Percentiles rank a stretch among this genome's conserved stretches.
These are phyloP conservation scores for Papilio protenor DNA, from an alignment of 2,888 invertebrate genomes.

Conservation along the genomic window DNA sequence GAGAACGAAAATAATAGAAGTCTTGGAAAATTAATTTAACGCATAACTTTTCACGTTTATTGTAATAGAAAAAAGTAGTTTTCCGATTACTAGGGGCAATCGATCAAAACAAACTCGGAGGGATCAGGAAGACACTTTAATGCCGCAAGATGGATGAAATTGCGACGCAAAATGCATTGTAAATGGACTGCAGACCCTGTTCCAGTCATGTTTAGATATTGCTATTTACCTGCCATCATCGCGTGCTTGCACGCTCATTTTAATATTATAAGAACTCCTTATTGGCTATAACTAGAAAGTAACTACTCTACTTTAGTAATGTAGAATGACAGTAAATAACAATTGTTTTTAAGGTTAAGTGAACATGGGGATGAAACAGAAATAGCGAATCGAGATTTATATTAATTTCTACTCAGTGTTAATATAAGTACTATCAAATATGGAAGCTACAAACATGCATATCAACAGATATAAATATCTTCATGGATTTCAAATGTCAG, in stretches of 20 bases:
- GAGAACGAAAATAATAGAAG: conserved; percentile 20
- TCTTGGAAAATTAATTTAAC: not conserved
- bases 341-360: not conserved
- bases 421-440: not conserved
- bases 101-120: conserved; percentile 58
- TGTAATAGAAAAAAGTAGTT: conserved; percentile 47
- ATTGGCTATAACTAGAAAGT: not conserved
- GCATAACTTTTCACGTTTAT: conserved; percentile 50
- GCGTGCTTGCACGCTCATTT: conserved; percentile 12
- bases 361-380: too few species aligned
- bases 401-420: too few species aligned
- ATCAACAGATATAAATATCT: not conserved
- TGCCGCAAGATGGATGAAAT: conserved; percentile 58
- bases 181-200: not conserved
- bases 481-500: conserved; percentile 13
- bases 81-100: conserved; percentile 28
- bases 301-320: not conserved
- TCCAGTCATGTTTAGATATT: conserved; percentile 16
- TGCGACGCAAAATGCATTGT: conserved; percentile 51
- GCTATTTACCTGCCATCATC: not conserved
- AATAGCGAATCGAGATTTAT: too few species aligned
- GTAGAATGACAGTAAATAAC: not conserved
- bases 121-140: conserved; percentile 60
- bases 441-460: not conserved
- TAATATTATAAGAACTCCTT: not conserved